These are phyloP conservation scores for Andrena chrysosceles DNA, from an alignment of 2,888 invertebrate genomes.

Conservation along the genomic window DNA sequence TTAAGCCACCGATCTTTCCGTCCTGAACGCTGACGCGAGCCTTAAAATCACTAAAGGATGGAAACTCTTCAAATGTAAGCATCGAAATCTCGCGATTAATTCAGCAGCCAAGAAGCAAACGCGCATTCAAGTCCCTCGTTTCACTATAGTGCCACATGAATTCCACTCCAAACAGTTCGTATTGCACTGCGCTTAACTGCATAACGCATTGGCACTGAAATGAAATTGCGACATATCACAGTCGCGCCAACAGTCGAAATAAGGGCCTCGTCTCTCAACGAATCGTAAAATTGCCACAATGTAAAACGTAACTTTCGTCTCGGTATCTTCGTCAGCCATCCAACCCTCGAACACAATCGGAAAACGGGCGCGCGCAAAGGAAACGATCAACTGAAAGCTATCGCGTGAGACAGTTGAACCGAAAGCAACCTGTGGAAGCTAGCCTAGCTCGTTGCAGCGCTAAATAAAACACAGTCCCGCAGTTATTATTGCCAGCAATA, in stretches of 20 bases:
- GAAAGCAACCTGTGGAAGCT: slow-evolving; percentile 27
- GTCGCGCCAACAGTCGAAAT: not conserved
- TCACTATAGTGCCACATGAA: not conserved
- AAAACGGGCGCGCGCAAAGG: slow-evolving; percentile 15
- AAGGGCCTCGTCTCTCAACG: not conserved
- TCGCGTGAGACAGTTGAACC: not conserved
- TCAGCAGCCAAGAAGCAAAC: not conserved
- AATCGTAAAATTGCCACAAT: not conserved
- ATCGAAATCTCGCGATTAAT: not conserved
- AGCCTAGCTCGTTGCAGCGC: slow-evolving; percentile 10
- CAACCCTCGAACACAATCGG: not conserved
- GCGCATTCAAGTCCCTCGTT: not conserved
- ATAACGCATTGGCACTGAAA: slow-evolving; percentile 3
- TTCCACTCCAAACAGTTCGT: not conserved
- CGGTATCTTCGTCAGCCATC: not conserved
- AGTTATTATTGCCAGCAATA: slow-evolving; percentile 63
- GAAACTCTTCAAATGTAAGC: not conserved
- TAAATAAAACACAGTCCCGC: slow-evolving; percentile 13
- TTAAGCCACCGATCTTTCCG: not conserved
- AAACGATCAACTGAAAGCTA: slow-evolving; percentile 15
- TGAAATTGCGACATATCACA: not conserved
- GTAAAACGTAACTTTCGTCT: not conserved
- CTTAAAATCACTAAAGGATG: not conserved
- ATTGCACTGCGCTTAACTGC: no score
- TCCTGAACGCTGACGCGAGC: slow-evolving; percentile 9